Evolutionary conservation across 2,797 vertebrate species (phyloP), one percentile per base, ranked within the genome.

Genomic region (Mastacembelus armatus): DNA sequence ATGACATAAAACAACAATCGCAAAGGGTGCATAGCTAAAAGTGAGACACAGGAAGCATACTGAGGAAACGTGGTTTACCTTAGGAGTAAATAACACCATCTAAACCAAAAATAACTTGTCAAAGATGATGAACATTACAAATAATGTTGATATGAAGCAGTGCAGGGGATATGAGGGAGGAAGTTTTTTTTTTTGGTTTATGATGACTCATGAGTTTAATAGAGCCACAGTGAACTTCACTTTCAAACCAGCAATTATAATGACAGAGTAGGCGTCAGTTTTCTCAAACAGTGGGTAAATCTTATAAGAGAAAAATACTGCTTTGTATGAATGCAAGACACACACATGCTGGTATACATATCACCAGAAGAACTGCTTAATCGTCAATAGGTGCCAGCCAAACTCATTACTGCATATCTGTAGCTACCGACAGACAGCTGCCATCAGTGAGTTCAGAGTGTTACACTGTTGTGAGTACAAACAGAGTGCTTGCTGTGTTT

Each of bases 201-300:
- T 18, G 14, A 77, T 86, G 83, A 87, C 60, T 87, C 85, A 80
- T 19, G 49, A 33, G 43, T 79, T 67, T 76, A 72, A 78, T 47
- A 67, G 29, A 82, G 62, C 30, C 27, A 16, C 66, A 50, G 39
- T 45, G 22, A 11, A 69, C 63, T 78, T 65, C 52, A 71, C 71
- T 81, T 54, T 80, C 39, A 78, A 43, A 74, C 66, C 80, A 48
- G 71, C 38, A 71, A 80, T 86, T 78, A 84, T 80, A 58, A 49
- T 57, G 48, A 77, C 30, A 48, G 32, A 62, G 83, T 66, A 51
- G 83, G 82, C 47, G 85, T 49, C 47, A 4, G 38, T 49, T 75
- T 62, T 50, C 49, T 54, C 54, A 69, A 66, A 76, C 68, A 58
- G 55, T 14, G 33, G 19, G 32, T 49, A 15, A 24, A 66, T 56